Conservation (phyloP, 2,888 invertebrate species). For the Orchesella flavescens region DNA sequence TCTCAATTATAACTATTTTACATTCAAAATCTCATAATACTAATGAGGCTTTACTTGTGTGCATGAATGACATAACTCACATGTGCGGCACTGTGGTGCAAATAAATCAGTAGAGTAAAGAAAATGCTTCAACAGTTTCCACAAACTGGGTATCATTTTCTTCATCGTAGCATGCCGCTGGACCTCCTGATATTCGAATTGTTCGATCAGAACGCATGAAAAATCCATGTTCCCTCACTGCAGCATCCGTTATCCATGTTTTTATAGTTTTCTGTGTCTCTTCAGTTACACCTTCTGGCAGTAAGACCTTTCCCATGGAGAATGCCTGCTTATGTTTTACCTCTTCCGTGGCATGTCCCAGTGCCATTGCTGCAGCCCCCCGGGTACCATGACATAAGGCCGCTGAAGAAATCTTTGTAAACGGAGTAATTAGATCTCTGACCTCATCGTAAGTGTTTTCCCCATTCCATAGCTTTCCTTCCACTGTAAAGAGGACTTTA, state of each 20-base stretch:
- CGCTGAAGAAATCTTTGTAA: slow-evolving; percentile 62
- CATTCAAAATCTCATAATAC: too few species aligned
- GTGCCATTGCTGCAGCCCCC: slow-evolving; percentile 59
- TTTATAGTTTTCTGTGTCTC: slow-evolving; percentile 49
- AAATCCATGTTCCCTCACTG: slow-evolving; percentile 60
- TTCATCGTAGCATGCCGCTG: slow-evolving; percentile 53
- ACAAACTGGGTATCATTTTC: slow-evolving; percentile 55
- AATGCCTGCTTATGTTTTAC: slow-evolving; percentile 49
- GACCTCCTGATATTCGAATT: slow-evolving; percentile 63
- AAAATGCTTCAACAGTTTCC: slow-evolving; percentile 54
- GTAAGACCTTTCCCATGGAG: slow-evolving; percentile 60
- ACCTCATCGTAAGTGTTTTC: slow-evolving; percentile 66
- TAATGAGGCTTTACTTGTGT: too few species aligned
- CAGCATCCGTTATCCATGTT: slow-evolving; percentile 63
- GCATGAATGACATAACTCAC: too few species aligned
- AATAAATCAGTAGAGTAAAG: slow-evolving; percentile 39
- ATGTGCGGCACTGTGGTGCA: too few species aligned
- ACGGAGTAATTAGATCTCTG: slow-evolving; percentile 62
- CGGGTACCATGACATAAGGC: slow-evolving; percentile 61
- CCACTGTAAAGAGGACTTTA: slow-evolving; percentile 65
- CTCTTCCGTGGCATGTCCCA: slow-evolving; percentile 46
- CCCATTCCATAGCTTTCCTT: slow-evolving; percentile 65
- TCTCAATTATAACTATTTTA: too few species aligned
- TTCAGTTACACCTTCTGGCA: slow-evolving; percentile 57
- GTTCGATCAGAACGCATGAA: slow-evolving; percentile 62